Evolutionary conservation across 53 echinoderm and acorn worm species (phyloP).

Genomic region (Zoroaster sp.): DNA sequence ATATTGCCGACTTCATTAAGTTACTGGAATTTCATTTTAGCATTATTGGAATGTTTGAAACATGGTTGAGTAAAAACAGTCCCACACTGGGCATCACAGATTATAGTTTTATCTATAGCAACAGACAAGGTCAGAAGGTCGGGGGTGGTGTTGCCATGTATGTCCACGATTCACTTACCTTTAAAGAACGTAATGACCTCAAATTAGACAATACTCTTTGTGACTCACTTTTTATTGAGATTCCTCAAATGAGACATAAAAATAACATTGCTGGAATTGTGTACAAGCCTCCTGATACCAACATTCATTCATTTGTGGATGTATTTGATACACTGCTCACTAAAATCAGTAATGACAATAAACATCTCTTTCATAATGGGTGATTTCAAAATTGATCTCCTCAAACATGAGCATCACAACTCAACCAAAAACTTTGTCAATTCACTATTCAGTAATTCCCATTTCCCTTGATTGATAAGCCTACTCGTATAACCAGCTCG

Average conservation of each 20-base stretch:
- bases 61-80: not conserved
- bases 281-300: no score
- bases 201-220: not conserved
- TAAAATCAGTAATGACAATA: no score
- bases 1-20: not conserved
- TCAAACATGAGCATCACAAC: no score
- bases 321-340: no score
- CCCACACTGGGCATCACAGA: not conserved
- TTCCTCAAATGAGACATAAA: no score
- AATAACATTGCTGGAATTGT: no score
- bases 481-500: not conserved
- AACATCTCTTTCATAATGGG: no score
- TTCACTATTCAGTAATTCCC: not conserved
- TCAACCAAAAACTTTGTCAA: not conserved
- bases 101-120: not conserved
- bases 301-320: no score
- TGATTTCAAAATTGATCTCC: no score
- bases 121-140: not conserved
- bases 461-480: not conserved
- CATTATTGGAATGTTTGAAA: not conserved
- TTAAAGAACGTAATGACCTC: not conserved
- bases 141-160: conserved; percentile 1
- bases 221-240: not conserved
- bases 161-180: not conserved
- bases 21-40: not conserved